Percentiles rank a stretch among this genome's conserved stretches.
Evolutionary conservation across 2,888 invertebrate species (phyloP).

Genomic region (Drosophila formosana): DNA sequence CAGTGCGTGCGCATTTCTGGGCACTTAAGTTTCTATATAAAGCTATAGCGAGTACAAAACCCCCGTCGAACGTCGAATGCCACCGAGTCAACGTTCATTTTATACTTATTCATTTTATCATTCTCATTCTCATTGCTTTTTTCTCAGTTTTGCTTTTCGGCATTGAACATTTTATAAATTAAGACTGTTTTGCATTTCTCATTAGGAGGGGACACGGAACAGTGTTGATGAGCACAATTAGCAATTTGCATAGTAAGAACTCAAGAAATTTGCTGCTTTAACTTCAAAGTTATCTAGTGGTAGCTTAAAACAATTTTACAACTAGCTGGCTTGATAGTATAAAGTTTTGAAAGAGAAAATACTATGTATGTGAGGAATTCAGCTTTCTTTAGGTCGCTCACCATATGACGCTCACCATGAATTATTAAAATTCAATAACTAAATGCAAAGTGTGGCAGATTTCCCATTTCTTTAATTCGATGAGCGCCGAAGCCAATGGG

Average conservation of each 20-base stretch:
- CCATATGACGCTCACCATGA: no score
- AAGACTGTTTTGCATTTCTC: constrained; percentile 78
- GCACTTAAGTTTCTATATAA: constrained; percentile 76
- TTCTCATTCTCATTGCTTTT: constrained; percentile 1
- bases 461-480: constrained; percentile 43
- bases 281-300: constrained; percentile 29
- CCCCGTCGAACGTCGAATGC: constrained; percentile 28
- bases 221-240: constrained; percentile 76
- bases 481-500: constrained; percentile 59
- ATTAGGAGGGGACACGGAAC: constrained; percentile 49
- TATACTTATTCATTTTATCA: constrained; percentile 34
- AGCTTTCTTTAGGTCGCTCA: not conserved
- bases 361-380: not conserved
- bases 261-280: constrained; percentile 52
- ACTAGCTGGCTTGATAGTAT: constrained; percentile 32
- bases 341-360: not conserved
- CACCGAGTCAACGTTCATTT: constrained; percentile 54
- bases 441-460: not conserved
- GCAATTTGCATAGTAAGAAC: constrained; percentile 79
- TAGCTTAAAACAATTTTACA: constrained; percentile 58
- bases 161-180: constrained; percentile 77
- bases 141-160: constrained; percentile 15
- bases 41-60: constrained; percentile 41
- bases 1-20: constrained; percentile 77
- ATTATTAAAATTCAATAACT: not conserved